Percentiles rank a stretch among this genome's conserved stretches.
These are phyloP conservation scores for Campoletis sonorensis DNA, from an alignment of 1,140 invertebrate genomes.

Conservation along the genomic window DNA sequence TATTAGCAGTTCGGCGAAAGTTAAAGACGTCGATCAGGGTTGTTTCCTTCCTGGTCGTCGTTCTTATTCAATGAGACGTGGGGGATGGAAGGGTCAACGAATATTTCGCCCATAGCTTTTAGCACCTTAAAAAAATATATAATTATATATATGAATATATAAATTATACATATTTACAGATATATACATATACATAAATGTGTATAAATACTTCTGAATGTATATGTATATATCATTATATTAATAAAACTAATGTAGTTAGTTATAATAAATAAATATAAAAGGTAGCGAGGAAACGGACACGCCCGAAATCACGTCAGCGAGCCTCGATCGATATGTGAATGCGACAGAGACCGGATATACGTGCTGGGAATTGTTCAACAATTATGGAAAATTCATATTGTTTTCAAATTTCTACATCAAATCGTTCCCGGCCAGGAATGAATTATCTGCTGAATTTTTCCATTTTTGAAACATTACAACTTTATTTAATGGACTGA, in stretches of 20 bases:
- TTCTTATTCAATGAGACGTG: not conserved
- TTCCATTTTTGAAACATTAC: not conserved
- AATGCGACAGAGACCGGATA: constrained; percentile 9
- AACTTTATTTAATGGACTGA: too few relatives aligned
- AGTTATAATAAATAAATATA: not conserved
- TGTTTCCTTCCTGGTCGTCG: not conserved
- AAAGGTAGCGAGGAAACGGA: not conserved
- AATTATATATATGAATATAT: not conserved
- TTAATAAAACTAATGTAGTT: too few relatives aligned
- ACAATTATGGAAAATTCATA: not conserved
- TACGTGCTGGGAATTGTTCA: not conserved
- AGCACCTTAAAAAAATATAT: constrained; percentile 9
- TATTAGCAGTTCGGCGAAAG: constrained; percentile 18
- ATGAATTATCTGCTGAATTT: not conserved
- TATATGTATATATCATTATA: too few relatives aligned
- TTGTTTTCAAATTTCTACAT: not conserved
- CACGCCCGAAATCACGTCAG: not conserved
- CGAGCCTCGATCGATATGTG: constrained; percentile 1
- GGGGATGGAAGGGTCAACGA: not conserved
- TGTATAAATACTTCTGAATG: too few relatives aligned
- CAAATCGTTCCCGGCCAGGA: not conserved
- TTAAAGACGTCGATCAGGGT: not conserved
- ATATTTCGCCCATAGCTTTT: constrained; percentile 9
- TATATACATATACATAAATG: too few relatives aligned
- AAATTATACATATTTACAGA: too few relatives aligned